Evolutionary conservation across 2,888 invertebrate genomes (phyloP).

Genomic region (Euzetes globulus): DNA sequence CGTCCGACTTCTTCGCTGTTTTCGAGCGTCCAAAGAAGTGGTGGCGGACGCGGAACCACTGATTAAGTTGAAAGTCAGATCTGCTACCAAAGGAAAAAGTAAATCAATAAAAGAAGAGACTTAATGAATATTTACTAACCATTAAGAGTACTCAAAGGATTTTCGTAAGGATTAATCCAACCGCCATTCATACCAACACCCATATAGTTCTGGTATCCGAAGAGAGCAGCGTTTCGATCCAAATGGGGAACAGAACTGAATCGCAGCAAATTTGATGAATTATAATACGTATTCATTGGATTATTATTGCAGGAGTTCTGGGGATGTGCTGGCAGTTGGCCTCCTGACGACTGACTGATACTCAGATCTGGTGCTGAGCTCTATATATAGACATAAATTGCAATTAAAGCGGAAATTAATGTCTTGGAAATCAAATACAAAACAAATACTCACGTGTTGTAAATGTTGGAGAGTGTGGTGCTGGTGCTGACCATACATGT

Average conservation of each 20-base stretch:
- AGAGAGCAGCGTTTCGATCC: conserved; percentile 7
- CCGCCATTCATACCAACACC: conserved; percentile 5
- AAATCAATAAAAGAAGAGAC: not conserved
- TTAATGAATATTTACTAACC: not conserved
- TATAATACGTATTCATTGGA: conserved; percentile 20
- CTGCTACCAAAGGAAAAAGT: not conserved
- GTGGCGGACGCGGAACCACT: not conserved
- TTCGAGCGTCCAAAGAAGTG: conserved; percentile 43
- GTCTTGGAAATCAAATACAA: not conserved
- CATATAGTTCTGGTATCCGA: conserved; percentile 22
- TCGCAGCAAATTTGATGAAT: conserved; percentile 3
- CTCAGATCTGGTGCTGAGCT: not conserved
- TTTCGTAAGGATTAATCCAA: conserved; percentile 22
- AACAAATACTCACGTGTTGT: conserved; percentile 21
- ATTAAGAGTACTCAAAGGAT: conserved; percentile 6
- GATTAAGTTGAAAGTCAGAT: conserved; percentile 8
- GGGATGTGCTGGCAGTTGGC: conserved; percentile 9
- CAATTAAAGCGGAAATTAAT: conserved; percentile 27
- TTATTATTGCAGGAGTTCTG: not conserved
- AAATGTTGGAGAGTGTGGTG: not conserved
- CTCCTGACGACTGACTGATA: not conserved
- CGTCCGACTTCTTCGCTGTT: conserved; percentile 50
- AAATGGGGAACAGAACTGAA: conserved; percentile 3
- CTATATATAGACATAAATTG: conserved; percentile 17
- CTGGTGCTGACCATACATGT: conserved; percentile 9